Percentiles rank a stretch among this genome's conserved stretches.
Evolutionary conservation across 2,888 invertebrate species (phyloP).

Genomic region (Lissocephala sabroskyi): DNA sequence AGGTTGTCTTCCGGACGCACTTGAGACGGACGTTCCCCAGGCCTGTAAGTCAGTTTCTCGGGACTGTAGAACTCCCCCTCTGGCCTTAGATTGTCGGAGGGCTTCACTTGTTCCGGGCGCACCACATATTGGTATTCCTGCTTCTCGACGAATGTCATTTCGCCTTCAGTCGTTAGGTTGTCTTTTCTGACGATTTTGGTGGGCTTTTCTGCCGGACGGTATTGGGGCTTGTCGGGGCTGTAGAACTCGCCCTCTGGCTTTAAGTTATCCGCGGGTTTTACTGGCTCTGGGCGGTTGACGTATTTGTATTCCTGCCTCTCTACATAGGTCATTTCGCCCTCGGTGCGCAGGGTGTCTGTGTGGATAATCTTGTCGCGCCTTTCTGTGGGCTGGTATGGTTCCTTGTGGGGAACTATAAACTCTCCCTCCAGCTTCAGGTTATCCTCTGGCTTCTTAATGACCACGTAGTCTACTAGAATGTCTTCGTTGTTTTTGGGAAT

Average conservation of each 20-base stretch:
- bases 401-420: slow-evolving; percentile 70
- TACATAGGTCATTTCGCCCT: slow-evolving; percentile 75
- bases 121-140: slow-evolving; percentile 70
- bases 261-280: slow-evolving; percentile 72
- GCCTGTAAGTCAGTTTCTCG: slow-evolving; percentile 45
- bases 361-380: slow-evolving; percentile 73
- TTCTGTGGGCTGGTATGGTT: slow-evolving; percentile 75
- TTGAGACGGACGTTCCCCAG: slow-evolving; percentile 71
- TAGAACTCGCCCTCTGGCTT: slow-evolving; percentile 76
- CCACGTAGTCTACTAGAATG: slow-evolving; percentile 47
- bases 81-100: slow-evolving; percentile 73
- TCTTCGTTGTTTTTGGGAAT: slow-evolving; percentile 72
- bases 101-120: slow-evolving; percentile 70
- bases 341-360: slow-evolving; percentile 75
- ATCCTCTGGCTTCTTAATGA: slow-evolving; percentile 75
- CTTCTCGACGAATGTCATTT: slow-evolving; percentile 73
- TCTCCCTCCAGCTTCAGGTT: slow-evolving; percentile 78
- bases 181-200: slow-evolving; percentile 69
- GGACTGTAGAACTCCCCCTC: slow-evolving; percentile 75
- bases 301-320: slow-evolving; percentile 72
- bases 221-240: slow-evolving; percentile 72
- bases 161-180: slow-evolving; percentile 75
- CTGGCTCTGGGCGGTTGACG: slow-evolving; percentile 73
- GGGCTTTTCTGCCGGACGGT: slow-evolving; percentile 73
- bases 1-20: slow-evolving; percentile 75